A percentile compares a stretch with the other conserved stretches of the same genome.
Conservation (phyloP, 2,888 invertebrate genomes). For the Perithous albicinctus region DNA sequence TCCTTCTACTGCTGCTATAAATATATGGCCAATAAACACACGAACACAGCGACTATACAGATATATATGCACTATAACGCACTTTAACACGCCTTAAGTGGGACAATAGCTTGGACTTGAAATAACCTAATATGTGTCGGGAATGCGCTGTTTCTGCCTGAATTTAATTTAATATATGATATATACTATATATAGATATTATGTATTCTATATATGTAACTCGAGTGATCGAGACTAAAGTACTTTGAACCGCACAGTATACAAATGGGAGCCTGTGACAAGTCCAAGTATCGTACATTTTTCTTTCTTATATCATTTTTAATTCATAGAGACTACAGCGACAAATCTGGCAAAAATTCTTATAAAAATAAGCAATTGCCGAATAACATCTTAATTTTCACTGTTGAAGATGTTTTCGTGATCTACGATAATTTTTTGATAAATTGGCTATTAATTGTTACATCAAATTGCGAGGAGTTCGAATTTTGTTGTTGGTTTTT, state of each 20-base stretch:
- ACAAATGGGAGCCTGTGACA: not conserved
- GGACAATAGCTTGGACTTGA: conserved; percentile 48
- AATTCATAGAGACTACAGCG: too few relatives aligned
- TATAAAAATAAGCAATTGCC: too few relatives aligned
- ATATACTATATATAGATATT: conserved; percentile 1
- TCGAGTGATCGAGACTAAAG: not conserved
- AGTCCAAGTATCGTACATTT: conserved; percentile 15
- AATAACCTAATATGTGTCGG: conserved; percentile 52
- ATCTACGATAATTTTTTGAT: too few relatives aligned
- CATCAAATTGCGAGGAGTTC: too few relatives aligned
- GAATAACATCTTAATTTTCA: too few relatives aligned
- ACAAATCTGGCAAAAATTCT: too few relatives aligned
- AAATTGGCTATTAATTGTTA: too few relatives aligned
- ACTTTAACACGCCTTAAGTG: conserved; percentile 54
- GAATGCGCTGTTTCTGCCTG: conserved; percentile 55
- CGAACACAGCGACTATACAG: conserved; percentile 42
- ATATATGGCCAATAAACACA: conserved; percentile 25
- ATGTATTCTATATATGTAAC: conserved; percentile 21
- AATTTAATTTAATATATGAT: conserved; percentile 32
- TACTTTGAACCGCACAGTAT: not conserved
- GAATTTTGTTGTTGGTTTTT: too few relatives aligned
- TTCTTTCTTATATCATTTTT: not conserved
- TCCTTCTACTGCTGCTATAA: not conserved
- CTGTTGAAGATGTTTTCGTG: too few relatives aligned
- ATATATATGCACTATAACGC: conserved; percentile 61